Base-by-base conservation (phyloP, 1,140 invertebrate species). In the Drosophila nigromelanica region DNA sequence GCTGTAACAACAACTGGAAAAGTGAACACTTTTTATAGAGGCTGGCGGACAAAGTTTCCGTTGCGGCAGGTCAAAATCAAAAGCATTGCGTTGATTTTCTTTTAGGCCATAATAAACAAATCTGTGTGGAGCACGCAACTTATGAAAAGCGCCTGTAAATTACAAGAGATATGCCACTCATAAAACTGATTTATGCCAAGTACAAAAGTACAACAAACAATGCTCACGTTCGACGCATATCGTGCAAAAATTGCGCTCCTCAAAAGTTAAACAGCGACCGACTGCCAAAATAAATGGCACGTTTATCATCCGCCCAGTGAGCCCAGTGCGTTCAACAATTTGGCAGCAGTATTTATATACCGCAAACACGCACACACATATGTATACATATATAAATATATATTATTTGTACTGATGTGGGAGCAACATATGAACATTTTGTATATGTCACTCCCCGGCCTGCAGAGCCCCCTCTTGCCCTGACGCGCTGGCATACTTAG, bases 231-330 rank as follows among this genome's bases (percentile, higher is more conserved):
- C 64, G 69, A 21, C 18, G 55, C 47, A 52, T 60, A 73, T 52
- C 56, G 70, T 54, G 71, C 71, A 68, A 73, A 73, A 81, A 72
- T 56, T 62, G 74, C 56, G 59, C 35, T 64, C 51, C 55, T 73
- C 63, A 70, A 69, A 77, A 77, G 71, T 78, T 61, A 73, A 69
- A 56, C 50, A 62, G 43, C 55, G 40, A 42, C 55, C 48, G 63
- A 61, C 33, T 70, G 72, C 59, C 71, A 66, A 66, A 81, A 82
- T 89, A 86, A 89, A 86, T 86, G 82, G 82, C 82, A 86, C 82
- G 82, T 86, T 86, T 86, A 87, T 86, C 82, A 86, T 82, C 87
- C 82, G 82, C 78, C 83, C 82, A 70, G 82, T 87, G 76, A 60
- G 82, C 83, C 83, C 82, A 74, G 82, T 89, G 78, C 67, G 71